phyloP scores from a whole-genome alignment of 2,888 invertebrate genomes.

The Pristionchus japonicus region DNA sequence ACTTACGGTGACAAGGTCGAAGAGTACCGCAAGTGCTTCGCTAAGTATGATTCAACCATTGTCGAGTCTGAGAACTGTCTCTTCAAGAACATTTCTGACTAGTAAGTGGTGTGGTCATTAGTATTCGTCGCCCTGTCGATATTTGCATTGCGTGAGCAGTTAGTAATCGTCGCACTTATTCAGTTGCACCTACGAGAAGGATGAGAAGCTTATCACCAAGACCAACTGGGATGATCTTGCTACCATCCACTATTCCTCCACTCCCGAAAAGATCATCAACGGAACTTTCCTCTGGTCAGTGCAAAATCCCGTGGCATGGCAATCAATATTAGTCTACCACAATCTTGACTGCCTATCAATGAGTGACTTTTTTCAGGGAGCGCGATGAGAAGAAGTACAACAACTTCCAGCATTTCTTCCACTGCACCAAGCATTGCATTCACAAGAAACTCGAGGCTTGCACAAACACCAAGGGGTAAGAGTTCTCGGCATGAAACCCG shows the following conservation, averaged over 20 bases:
- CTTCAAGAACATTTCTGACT: background rate
- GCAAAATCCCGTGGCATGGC: too few relatives aligned
- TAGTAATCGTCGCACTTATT: background rate
- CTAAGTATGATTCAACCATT: background rate
- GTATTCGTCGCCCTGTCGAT: background rate
- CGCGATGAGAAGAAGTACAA: background rate
- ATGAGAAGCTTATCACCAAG: background rate
- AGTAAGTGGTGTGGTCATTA: background rate
- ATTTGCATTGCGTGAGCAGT: background rate
- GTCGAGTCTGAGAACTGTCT: constrained; percentile 1
- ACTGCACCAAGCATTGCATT: constrained; percentile 44
- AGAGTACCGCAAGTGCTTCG: background rate
- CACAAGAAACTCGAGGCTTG: constrained; percentile 12
- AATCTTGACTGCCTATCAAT: too few relatives aligned
- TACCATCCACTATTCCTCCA: background rate
- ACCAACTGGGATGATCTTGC: background rate
- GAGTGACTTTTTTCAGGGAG: background rate
- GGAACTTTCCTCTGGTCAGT: background rate
- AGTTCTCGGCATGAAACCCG: background rate
- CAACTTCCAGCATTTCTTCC: constrained; percentile 34
- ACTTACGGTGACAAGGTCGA: background rate
- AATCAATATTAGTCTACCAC: too few relatives aligned
- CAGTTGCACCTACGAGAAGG: background rate
- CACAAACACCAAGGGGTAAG: background rate
- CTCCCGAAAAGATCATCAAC: background rate